Percentiles rank a stretch among this genome's conserved stretches.
These are phyloP conservation scores for Branchinecta lynchi DNA, from an alignment of 1,140 invertebrate species.

Conservation along the genomic window DNA sequence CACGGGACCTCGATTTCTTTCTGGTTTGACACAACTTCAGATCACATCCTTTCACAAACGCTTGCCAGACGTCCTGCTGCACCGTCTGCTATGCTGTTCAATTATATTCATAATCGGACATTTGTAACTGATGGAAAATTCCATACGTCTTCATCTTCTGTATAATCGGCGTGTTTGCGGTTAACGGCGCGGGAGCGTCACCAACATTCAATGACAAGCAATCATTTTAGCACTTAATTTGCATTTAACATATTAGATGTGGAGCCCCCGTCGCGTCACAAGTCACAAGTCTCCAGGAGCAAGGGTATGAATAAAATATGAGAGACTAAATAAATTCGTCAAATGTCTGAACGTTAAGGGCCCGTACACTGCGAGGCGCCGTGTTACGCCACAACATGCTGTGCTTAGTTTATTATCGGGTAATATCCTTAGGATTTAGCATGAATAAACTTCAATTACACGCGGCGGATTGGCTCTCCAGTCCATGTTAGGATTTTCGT, in stretches of 20 bases:
- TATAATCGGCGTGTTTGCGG: background rate
- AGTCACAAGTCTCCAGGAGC: slow-evolving; percentile 8
- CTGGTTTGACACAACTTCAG: too few relatives aligned
- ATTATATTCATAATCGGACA: too few relatives aligned
- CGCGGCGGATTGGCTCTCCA: too few relatives aligned
- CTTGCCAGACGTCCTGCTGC: too few relatives aligned
- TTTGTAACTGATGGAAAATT: background rate
- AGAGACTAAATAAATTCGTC: slow-evolving; percentile 10
- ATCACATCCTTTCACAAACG: too few relatives aligned
- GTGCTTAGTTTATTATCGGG: slow-evolving; percentile 3
- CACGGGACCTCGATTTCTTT: too few relatives aligned
- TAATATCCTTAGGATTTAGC: background rate
- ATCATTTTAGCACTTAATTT: slow-evolving; percentile 11
- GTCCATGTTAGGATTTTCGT: too few relatives aligned
- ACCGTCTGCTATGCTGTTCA: too few relatives aligned
- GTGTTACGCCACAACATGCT: background rate
- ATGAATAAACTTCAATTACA: too few relatives aligned
- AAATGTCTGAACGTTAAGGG: background rate
- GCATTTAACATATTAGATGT: slow-evolving; percentile 9
- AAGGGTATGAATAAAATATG: slow-evolving; percentile 11
- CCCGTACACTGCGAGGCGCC: background rate
- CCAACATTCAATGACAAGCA: slow-evolving; percentile 11
- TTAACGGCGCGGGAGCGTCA: slow-evolving; percentile 11
- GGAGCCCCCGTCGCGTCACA: background rate
- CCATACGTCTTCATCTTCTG: slow-evolving; percentile 11